A percentile compares a stretch with the other conserved stretches of the same genome.
phyloP scores from a whole-genome alignment of 2,797 vertebrate genomes.

The Florisuga fusca region DNA sequence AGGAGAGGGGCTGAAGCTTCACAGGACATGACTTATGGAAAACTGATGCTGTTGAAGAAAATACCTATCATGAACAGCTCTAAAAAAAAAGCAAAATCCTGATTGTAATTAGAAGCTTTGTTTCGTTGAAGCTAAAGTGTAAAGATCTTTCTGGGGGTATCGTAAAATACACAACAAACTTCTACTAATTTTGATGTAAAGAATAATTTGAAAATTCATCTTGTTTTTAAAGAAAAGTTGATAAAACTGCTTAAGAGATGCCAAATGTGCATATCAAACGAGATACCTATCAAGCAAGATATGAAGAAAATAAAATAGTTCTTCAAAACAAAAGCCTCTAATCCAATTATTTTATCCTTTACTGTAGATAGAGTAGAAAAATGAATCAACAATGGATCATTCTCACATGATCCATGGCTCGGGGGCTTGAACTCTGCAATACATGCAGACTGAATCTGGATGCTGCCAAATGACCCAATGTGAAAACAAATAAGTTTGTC shows the following conservation, averaged over 20 bases:
- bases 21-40: background rate
- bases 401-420: background rate
- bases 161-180: background rate
- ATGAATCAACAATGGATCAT: background rate
- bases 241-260: background rate
- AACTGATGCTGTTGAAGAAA: background rate
- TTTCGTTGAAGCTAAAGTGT: background rate
- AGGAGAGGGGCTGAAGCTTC: background rate
- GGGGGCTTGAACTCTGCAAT: background rate
- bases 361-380: background rate
- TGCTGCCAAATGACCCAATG: background rate
- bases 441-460: background rate
- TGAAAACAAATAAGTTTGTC: background rate
- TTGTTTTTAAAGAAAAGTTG: background rate
- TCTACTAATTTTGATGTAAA: background rate
- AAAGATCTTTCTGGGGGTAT: background rate
- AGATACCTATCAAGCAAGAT: background rate
- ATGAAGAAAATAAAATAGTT: background rate
- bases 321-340: background rate
- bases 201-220: background rate
- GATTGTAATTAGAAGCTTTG: background rate
- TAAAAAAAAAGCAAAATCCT: background rate
- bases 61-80: background rate
- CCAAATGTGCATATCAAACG: background rate
- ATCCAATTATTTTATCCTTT: background rate